Percentiles rank a stretch among this genome's conserved stretches.
Conservation (phyloP, 1,140 invertebrate genomes). For the Lucilia cuprina region DNA sequence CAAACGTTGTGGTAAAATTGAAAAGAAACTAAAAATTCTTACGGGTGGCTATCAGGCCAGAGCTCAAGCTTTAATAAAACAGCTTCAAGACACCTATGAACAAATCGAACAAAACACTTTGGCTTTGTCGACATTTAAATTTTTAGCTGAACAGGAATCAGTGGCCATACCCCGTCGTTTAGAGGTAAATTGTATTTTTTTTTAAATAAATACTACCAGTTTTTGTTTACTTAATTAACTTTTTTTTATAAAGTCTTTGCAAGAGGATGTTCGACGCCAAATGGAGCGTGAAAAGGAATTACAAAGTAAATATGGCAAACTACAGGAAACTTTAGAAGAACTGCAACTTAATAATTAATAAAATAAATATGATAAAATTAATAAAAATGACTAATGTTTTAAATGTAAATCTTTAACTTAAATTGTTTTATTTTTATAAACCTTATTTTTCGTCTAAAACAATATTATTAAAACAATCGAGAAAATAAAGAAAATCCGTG, state of each 20-base stretch:
- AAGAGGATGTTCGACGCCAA: slow-evolving; percentile 92
- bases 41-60: slow-evolving; percentile 88
- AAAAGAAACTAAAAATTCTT: slow-evolving; percentile 95
- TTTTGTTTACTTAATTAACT: not conserved
- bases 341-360: not conserved
- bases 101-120: slow-evolving; percentile 89
- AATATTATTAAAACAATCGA: no score
- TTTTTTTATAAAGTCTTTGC: slow-evolving; percentile 72
- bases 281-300: slow-evolving; percentile 87
- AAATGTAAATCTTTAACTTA: not conserved
- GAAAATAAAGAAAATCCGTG: no score
- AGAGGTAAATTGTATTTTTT: slow-evolving; percentile 66
- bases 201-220: not conserved
- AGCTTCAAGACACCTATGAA: slow-evolving; percentile 85
- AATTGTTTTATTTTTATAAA: not conserved
- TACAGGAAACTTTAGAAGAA: slow-evolving; percentile 41
- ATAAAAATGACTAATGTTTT: not conserved
- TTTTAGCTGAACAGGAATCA: slow-evolving; percentile 88
- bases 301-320: slow-evolving; percentile 67
- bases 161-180: slow-evolving; percentile 89
- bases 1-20: slow-evolving; percentile 95
- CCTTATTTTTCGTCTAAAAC: no score
- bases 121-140: slow-evolving; percentile 92
- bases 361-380: not conserved
- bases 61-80: slow-evolving; percentile 88